These are phyloP conservation scores for Melinaea marsaeus DNA, from an alignment of 2,888 invertebrate species.

Conservation along the genomic window DNA sequence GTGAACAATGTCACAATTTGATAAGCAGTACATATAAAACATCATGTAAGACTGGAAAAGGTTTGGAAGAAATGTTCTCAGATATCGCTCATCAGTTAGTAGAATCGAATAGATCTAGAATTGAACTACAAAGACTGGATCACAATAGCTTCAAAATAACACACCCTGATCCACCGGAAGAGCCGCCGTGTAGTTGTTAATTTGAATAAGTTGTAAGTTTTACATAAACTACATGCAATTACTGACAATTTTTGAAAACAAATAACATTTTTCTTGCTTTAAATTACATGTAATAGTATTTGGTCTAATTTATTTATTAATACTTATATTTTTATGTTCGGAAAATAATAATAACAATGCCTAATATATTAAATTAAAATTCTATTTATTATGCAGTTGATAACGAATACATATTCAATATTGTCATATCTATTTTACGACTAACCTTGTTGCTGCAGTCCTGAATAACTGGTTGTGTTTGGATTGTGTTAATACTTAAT, in stretches of 20 bases:
- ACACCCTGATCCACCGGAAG: constrained; percentile 78
- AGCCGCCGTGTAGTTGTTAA: constrained; percentile 71
- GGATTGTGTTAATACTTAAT: not conserved
- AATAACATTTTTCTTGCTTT: too few species aligned
- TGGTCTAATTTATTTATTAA: too few species aligned
- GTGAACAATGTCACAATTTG: constrained; percentile 94
- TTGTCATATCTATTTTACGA: too few species aligned
- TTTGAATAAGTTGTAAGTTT: constrained; percentile 10
- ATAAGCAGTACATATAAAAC: constrained; percentile 93
- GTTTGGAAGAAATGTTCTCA: constrained; percentile 93
- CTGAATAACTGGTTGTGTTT: not conserved
- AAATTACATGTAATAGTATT: too few species aligned
- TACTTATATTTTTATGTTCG: too few species aligned
- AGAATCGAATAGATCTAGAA: constrained; percentile 87
- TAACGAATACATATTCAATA: too few species aligned
- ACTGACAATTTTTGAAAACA: too few species aligned
- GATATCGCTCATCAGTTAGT: constrained; percentile 91
- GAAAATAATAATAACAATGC: too few species aligned
- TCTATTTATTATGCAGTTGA: too few species aligned
- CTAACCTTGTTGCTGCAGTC: not conserved
- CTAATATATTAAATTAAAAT: too few species aligned
- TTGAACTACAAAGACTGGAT: constrained; percentile 88
- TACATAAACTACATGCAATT: too few species aligned
- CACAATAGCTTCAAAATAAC: constrained; percentile 87
- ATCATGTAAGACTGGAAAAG: constrained; percentile 91